Percentiles rank a stretch among this genome's conserved stretches.
Evolutionary conservation across 2,113 vertebrate genomes (phyloP).

Genomic region (Cheirogaleus medius): DNA sequence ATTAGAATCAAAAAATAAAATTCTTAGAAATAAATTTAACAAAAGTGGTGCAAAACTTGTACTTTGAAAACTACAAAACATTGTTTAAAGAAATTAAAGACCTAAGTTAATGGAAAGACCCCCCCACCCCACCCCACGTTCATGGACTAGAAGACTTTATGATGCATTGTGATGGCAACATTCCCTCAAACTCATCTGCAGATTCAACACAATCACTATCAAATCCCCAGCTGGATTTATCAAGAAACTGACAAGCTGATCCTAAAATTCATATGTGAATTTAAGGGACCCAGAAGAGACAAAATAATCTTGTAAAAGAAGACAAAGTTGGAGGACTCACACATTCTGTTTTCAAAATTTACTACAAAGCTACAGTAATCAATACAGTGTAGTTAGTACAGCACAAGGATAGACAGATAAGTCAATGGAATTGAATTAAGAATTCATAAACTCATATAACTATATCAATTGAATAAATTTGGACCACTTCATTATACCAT

Average conservation of each 20-base stretch:
- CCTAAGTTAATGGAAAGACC: background rate
- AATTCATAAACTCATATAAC: background rate
- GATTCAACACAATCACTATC: background rate
- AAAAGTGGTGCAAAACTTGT: background rate
- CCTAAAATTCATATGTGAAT: background rate
- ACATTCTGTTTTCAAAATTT: background rate
- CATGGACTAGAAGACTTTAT: background rate
- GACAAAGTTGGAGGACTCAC: background rate
- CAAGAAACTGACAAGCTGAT: background rate
- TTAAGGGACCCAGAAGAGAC: background rate
- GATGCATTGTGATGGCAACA: background rate
- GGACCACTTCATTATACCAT: background rate
- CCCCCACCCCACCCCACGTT: background rate
- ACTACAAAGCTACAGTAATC: background rate
- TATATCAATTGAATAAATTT: background rate
- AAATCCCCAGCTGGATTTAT: background rate
- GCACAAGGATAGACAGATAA: background rate
- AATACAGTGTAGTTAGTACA: background rate
- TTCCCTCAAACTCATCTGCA: background rate
- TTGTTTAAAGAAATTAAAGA: background rate
- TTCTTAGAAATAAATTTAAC: background rate
- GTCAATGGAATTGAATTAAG: background rate
- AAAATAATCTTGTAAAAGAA: background rate
- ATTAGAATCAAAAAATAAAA: background rate
- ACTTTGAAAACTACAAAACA: background rate